These are phyloP conservation scores for Ahaetulla prasina DNA, from an alignment of 2,113 vertebrate genomes.

Conservation along the genomic window DNA sequence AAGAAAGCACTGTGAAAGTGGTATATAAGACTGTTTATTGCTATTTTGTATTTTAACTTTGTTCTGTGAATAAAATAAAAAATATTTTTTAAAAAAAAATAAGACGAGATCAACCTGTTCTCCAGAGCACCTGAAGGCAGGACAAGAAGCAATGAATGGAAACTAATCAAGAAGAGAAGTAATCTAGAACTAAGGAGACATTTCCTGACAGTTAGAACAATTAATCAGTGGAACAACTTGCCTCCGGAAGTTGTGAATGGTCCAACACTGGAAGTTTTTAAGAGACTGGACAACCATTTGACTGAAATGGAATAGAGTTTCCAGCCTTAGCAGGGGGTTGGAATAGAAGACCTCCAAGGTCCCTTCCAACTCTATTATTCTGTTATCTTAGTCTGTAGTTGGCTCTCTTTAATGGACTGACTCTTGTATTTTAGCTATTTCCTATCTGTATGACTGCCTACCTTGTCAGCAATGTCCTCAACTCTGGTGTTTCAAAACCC, in stretches of 20 bases:
- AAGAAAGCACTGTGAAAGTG: too few relatives aligned
- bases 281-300: neutral
- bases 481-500: neutral
- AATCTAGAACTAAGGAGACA: neutral
- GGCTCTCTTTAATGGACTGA: neutral
- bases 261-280: neutral
- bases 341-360: neutral
- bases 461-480: neutral
- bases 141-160: neutral
- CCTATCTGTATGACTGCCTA: neutral
- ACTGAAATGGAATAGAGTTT: neutral
- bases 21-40: too few relatives aligned
- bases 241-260: neutral
- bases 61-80: too few relatives aligned
- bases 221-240: neutral
- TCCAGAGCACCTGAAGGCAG: neutral
- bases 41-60: too few relatives aligned
- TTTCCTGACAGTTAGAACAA: neutral
- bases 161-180: neutral
- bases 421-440: neutral
- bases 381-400: neutral
- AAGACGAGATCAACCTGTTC: neutral
- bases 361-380: neutral
- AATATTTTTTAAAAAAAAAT: too few relatives aligned
- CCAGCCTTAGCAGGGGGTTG: too few relatives aligned